These are phyloP conservation scores for Bucorvus abyssinicus DNA, from an alignment of 2,797 vertebrate genomes.

Conservation along the genomic window DNA sequence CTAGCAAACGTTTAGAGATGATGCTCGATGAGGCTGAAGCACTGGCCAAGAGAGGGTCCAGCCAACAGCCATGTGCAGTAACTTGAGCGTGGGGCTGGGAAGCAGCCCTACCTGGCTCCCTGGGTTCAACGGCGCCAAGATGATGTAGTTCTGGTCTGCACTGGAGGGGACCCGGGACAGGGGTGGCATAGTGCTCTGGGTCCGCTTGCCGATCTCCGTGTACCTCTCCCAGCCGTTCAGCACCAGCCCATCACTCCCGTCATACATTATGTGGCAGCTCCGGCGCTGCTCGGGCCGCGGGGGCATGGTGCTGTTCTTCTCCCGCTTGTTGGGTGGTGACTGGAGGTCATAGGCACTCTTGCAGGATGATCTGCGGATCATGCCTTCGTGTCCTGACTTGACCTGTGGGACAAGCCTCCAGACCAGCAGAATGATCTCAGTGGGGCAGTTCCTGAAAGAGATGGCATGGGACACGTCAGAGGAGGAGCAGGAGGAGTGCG, in stretches of 20 bases:
- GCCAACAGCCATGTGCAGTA: neutral
- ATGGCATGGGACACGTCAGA: neutral
- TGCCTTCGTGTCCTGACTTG: conserved; percentile 83
- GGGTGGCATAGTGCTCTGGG: conserved; percentile 70
- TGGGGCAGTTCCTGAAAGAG: conserved; percentile 83
- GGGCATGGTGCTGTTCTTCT: conserved; percentile 78
- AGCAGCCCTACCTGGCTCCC: conserved; percentile 87
- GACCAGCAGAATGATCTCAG: conserved; percentile 90
- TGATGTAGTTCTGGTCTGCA: conserved; percentile 93
- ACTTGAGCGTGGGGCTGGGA: rapidly evolving
- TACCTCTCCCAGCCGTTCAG: conserved; percentile 77
- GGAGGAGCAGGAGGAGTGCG: neutral
- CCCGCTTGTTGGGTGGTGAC: conserved; percentile 80
- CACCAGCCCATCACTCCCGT: conserved; percentile 70
- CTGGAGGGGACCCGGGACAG: conserved; percentile 81
- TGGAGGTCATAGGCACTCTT: conserved; percentile 84
- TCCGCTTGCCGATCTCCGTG: conserved; percentile 76
- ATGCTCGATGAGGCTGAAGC: neutral
- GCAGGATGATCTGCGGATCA: conserved; percentile 86
- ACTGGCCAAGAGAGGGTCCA: neutral
- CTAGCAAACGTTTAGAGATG: neutral
- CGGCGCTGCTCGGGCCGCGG: conserved; percentile 81
- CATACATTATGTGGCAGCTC: conserved; percentile 83
- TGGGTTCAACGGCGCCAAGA: conserved; percentile 88
- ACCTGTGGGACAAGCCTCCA: conserved; percentile 88